Evolutionary conservation across 2,113 vertebrate genomes (phyloP).

Genomic region (Hassar affinis): DNA sequence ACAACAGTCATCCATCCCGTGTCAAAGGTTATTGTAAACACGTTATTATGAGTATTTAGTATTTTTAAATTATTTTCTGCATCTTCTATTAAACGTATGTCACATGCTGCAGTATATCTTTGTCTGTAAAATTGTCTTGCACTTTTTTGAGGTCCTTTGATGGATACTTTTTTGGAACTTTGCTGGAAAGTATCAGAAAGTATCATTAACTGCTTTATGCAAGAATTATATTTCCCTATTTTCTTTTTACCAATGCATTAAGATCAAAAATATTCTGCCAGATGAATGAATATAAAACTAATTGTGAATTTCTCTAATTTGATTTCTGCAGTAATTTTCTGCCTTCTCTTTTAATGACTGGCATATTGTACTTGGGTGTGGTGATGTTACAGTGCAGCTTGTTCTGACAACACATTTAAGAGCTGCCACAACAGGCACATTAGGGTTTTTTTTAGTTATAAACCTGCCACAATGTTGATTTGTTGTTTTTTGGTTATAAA

Average conservation of each 20-base stretch:
- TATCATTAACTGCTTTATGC: background rate
- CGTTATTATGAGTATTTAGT: background rate
- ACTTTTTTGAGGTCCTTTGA: background rate
- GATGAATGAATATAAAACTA: background rate
- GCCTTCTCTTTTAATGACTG: background rate
- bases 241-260: background rate
- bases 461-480: slow-evolving; percentile 20
- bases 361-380: slow-evolving; percentile 39
- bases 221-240: background rate
- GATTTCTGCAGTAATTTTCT: background rate
- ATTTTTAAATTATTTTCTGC: background rate
- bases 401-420: slow-evolving; percentile 36
- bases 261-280: background rate
- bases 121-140: background rate
- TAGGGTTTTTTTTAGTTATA: slow-evolving; percentile 20
- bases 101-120: background rate
- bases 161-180: background rate
- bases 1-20: too few relatives aligned
- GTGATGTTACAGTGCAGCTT: slow-evolving; percentile 36
- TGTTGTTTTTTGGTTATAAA: slow-evolving; percentile 23
- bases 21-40: too few relatives aligned
- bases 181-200: background rate
- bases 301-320: background rate
- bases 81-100: background rate
- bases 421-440: slow-evolving; percentile 42